Evolutionary conservation across 2,797 vertebrate genomes (phyloP).

Genomic region (Limnodromus scolopaceus): DNA sequence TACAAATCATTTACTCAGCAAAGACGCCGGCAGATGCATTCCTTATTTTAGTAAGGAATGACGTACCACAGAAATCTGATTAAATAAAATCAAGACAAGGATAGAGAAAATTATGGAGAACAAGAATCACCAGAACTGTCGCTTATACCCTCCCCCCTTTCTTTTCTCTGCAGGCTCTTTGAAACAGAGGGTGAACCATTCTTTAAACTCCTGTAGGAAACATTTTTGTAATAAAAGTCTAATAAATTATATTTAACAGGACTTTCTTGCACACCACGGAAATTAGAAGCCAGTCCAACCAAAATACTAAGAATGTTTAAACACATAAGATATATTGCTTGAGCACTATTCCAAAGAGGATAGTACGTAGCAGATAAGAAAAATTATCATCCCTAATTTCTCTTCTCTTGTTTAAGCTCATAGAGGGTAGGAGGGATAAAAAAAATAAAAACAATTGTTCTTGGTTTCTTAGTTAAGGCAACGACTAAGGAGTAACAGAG

Average conservation of each 20-base stretch:
- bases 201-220: neutral
- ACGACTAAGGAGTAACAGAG: neutral
- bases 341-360: neutral
- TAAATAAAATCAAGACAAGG: neutral
- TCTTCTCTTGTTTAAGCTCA: neutral
- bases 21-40: neutral
- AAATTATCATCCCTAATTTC: neutral
- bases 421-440: neutral
- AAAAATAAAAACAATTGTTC: neutral
- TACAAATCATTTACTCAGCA: neutral
- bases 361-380: neutral
- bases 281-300: neutral
- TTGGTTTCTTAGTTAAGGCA: neutral
- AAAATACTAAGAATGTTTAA: neutral
- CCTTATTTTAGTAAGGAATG: neutral
- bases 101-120: neutral
- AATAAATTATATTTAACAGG: neutral
- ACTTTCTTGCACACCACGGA: neutral
- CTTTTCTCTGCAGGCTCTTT: neutral
- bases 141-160: neutral
- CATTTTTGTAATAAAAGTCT: neutral
- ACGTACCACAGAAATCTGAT: neutral
- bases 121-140: neutral
- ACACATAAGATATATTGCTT: neutral
- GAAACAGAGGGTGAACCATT: neutral